Evolutionary conservation across 2,888 invertebrate species (phyloP).

Genomic region (Erannis defoliaria): DNA sequence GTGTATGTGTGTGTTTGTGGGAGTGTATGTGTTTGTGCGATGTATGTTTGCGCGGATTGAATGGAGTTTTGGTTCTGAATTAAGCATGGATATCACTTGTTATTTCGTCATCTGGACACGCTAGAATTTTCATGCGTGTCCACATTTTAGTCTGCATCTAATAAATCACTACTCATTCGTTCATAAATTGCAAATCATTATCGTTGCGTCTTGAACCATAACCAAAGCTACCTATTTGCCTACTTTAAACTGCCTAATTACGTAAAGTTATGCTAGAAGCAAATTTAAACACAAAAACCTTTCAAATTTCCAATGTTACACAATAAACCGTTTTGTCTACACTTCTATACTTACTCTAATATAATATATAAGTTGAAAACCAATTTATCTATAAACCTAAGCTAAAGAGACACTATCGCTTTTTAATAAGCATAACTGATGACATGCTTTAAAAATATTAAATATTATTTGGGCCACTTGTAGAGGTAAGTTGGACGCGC

Average conservation of each 20-base stretch:
- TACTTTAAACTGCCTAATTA: background rate
- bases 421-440: too few species aligned
- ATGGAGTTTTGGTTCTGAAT: too few species aligned
- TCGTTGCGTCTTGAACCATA: background rate
- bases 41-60: too few species aligned
- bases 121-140: too few species aligned
- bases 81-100: too few species aligned
- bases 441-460: too few species aligned
- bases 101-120: too few species aligned
- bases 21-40: too few species aligned
- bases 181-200: conserved; percentile 1
- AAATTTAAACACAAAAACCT: background rate
- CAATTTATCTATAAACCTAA: background rate
- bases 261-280: background rate
- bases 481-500: background rate
- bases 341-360: background rate
- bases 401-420: background rate
- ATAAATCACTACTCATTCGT: background rate
- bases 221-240: conserved; percentile 4
- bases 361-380: background rate
- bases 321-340: background rate
- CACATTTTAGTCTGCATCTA: background rate
- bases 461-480: background rate
- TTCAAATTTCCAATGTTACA: background rate
- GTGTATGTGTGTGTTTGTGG: too few species aligned